A percentile compares a stretch with the other conserved stretches of the same genome.
Evolutionary conservation across 2,113 vertebrate genomes (phyloP).

Genomic region (Hydrolagus affinis): DNA sequence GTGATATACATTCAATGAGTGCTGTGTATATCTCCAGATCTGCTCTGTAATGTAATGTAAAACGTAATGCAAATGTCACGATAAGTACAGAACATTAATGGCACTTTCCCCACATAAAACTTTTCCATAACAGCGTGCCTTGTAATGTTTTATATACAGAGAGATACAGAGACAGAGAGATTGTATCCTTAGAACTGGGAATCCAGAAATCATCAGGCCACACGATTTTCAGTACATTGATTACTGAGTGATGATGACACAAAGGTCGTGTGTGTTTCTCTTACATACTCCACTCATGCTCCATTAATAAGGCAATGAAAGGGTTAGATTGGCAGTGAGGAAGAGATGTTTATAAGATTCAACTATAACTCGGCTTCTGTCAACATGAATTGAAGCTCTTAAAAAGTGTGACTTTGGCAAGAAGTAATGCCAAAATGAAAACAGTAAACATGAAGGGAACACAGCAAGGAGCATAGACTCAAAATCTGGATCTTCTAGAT

Average conservation of each 20-base stretch:
- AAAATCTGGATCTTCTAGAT: too few relatives aligned
- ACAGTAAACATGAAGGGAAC: too few relatives aligned
- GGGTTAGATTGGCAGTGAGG: background rate
- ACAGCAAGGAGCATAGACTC: too few relatives aligned
- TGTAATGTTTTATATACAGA: background rate
- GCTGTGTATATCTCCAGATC: too few relatives aligned
- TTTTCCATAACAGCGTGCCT: too few relatives aligned
- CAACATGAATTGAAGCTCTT: conserved; percentile 4
- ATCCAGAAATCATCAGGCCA: too few relatives aligned
- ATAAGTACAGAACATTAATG: too few relatives aligned
- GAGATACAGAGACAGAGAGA: background rate
- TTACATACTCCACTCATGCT: background rate
- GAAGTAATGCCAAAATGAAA: background rate
- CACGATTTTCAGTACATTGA: too few relatives aligned
- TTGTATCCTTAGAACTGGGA: background rate
- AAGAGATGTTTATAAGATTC: conserved; percentile 5
- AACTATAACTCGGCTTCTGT: conserved; percentile 12
- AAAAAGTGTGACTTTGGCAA: conserved; percentile 3
- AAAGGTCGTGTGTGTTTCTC: background rate
- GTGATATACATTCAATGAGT: too few relatives aligned
- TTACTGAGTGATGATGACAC: conserved; percentile 1
- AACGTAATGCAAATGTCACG: too few relatives aligned
- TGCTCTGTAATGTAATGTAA: too few relatives aligned
- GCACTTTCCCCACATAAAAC: too few relatives aligned
- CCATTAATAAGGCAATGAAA: background rate